phyloP scores from a whole-genome alignment of 2,113 vertebrate species.

The Galeopterus variegatus region DNA sequence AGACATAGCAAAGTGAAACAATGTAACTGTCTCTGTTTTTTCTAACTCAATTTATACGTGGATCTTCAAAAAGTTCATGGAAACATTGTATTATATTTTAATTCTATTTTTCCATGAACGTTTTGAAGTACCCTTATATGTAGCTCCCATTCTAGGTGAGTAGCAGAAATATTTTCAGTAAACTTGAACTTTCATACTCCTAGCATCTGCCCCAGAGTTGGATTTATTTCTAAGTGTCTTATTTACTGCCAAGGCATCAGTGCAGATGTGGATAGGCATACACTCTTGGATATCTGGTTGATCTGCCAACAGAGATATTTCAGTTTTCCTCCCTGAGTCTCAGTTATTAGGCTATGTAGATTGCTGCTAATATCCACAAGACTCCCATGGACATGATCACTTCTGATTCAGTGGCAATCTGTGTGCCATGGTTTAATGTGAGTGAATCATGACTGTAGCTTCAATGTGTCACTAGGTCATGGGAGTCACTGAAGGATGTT shows the following conservation, averaged over 20 bases:
- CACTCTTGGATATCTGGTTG: not conserved
- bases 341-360: not conserved
- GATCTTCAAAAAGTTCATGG: no score
- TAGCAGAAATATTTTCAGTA: not conserved
- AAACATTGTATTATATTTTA: no score
- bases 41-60: not conserved
- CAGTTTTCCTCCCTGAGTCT: not conserved
- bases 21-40: not conserved
- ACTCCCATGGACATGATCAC: not conserved
- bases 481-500: not conserved
- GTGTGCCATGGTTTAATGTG: not conserved
- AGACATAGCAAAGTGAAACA: not conserved
- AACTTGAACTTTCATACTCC: not conserved
- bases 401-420: not conserved
- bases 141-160: not conserved
- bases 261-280: fast-evolving
- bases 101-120: no score
- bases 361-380: not conserved
- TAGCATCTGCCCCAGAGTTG: not conserved
- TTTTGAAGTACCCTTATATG: no score
- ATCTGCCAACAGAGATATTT: not conserved
- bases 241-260: not conserved
- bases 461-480: not conserved
- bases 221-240: not conserved
- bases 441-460: not conserved